Percentiles rank a stretch among this genome's conserved stretches.
Conservation (phyloP, 2,113 vertebrate genomes). For the Cavia aperea region DNA sequence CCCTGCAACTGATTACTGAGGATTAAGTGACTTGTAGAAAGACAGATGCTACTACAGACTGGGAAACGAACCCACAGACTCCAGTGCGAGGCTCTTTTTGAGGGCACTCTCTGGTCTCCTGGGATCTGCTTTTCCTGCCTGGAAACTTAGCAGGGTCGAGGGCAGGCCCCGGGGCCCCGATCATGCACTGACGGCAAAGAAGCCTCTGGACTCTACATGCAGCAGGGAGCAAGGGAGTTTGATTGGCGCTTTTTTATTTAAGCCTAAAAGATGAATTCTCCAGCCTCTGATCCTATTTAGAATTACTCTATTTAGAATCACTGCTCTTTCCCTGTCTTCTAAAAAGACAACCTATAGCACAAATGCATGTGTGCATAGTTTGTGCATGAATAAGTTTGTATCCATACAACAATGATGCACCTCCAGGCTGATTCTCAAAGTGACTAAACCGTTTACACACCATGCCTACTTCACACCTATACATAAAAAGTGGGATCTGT, state of each 20-base stretch:
- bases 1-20: not conserved
- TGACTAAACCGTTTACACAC: not conserved
- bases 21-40: not conserved
- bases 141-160: not conserved
- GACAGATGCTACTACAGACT: not conserved
- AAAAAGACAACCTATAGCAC: not conserved
- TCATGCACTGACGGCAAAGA: not conserved
- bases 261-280: not conserved
- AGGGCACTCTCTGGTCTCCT: not conserved
- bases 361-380: not conserved
- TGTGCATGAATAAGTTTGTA: not conserved
- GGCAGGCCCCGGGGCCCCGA: rapidly evolving
- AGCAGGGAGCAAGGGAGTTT: rapidly evolving
- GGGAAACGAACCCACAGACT: not conserved
- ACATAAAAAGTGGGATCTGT: not conserved
- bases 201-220: not conserved
- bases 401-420: not conserved
- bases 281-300: not conserved
- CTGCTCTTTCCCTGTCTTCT: not conserved
- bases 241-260: not conserved
- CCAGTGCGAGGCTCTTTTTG: not conserved
- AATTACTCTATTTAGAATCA: not conserved
- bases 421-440: not conserved
- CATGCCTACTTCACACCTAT: not conserved
- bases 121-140: not conserved